Conservation (phyloP, 2,113 vertebrate species). For the Leiothrix lutea region DNA sequence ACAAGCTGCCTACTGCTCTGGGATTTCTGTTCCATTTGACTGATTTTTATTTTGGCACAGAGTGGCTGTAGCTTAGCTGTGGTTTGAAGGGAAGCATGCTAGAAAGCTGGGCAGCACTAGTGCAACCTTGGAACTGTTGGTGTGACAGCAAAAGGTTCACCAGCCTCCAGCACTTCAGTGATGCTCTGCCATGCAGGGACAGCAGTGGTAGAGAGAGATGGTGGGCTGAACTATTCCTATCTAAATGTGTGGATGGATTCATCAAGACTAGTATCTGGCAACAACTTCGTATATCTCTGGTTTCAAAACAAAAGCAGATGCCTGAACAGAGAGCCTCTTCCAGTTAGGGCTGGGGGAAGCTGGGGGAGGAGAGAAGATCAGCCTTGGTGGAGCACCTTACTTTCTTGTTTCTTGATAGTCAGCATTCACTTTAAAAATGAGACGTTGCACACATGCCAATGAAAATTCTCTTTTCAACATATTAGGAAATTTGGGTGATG, state of each 20-base stretch:
- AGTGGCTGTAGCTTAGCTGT: background rate
- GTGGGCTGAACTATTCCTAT: background rate
- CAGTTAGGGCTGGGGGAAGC: background rate
- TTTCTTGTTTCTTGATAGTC: background rate
- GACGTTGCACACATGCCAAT: background rate
- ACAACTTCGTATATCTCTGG: background rate
- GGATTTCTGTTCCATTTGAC: background rate
- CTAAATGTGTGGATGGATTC: background rate
- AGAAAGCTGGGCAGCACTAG: background rate
- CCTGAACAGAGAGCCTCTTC: background rate
- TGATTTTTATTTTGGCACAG: conserved; percentile 35
- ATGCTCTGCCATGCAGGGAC: fast-evolving
- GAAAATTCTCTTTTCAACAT: background rate
- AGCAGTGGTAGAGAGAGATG: background rate
- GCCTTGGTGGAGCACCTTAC: background rate
- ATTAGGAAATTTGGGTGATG: background rate
- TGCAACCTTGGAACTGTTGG: background rate
- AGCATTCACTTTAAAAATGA: background rate
- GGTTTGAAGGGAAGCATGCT: background rate
- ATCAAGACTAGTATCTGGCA: background rate
- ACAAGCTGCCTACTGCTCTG: background rate
- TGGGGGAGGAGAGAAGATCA: background rate
- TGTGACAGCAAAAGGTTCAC: background rate
- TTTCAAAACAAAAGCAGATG: background rate
- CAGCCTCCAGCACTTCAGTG: background rate